Base-by-base conservation (phyloP, 2,113 vertebrate genomes). In the Symphodus melops region DNA sequence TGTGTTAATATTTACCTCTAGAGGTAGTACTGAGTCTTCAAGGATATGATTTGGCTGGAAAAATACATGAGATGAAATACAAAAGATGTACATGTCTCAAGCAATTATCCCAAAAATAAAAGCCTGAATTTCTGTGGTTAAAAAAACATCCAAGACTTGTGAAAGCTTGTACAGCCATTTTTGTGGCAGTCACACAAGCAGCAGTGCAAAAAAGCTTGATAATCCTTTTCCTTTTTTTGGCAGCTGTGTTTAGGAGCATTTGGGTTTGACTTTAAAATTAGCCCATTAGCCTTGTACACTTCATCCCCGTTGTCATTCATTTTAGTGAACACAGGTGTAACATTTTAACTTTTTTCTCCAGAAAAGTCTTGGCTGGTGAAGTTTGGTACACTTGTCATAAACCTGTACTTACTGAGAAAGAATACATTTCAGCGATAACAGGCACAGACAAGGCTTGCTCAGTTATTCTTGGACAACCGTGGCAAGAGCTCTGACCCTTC, bases 281-380 rank as follows among this genome's bases (percentile, higher is more conserved):
- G 3, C 68, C 55, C 9, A 16, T 72, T 28, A 68, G 25, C 20
- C 25, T 41, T 16, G 1, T 39, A 55, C 12, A n/a, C 20, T 5
- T 3, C 56, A 39, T 58, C 41, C 69, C 49, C 14, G 20, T n/a
- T 41, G 55, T 16, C 8, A 44, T 37, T 46, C 8, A 58, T 58
- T 8, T 10, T 7, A 60, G 23, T 44, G 3, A 16, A 62, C 56
- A 61, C 12, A 59, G 36, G 36, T 52, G 20, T 23, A 25, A 17
- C 55, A 69, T 20, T 70, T 5, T 8, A 6, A 48, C 2, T 8
- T 21, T 36, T 12, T 11, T 14, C 6, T 60, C 39, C 36, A 25
- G 28, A 25, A 60, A 55, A 12, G 3, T 10, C 33, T 39, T 60
- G 60, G 60, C 71, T 78, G 42, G 58, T 69, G 56, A 58, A 14